Conservation (phyloP, 2,797 vertebrate genomes). For the Paguma larvata region DNA sequence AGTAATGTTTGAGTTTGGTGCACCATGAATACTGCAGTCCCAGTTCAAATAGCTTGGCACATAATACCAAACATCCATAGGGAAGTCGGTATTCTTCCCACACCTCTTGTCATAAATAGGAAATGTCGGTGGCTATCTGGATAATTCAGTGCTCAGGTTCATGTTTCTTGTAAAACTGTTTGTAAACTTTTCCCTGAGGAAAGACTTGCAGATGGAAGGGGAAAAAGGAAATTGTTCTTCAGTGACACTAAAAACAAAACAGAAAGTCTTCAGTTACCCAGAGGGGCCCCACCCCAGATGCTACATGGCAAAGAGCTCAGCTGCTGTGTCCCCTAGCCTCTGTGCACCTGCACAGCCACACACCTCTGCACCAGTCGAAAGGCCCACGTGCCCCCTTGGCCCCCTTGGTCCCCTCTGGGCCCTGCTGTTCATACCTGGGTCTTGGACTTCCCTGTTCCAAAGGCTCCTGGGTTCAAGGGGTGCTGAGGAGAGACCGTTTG, state of each 20-base stretch:
- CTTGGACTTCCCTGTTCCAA: neutral
- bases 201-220: neutral
- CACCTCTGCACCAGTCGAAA: neutral
- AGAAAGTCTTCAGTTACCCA: neutral
- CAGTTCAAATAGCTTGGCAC: neutral
- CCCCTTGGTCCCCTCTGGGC: too few species aligned
- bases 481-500: neutral
- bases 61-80: neutral
- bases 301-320: neutral
- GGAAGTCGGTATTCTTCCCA: neutral
- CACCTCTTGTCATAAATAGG: neutral
- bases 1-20: neutral
- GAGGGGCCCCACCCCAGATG: neutral
- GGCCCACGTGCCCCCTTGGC: neutral
- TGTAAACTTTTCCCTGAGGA: constrained; percentile 17
- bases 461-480: neutral
- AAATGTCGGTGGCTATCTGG: neutral
- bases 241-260: neutral
- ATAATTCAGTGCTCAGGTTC: neutral
- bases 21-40: neutral
- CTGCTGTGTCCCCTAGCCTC: neutral
- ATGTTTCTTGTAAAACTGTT: neutral
- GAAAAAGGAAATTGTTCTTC: neutral
- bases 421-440: neutral
- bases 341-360: neutral